These are phyloP conservation scores for Melanotaenia pygmaea DNA, from an alignment of 2,797 vertebrate genomes.

Conservation along the genomic window DNA sequence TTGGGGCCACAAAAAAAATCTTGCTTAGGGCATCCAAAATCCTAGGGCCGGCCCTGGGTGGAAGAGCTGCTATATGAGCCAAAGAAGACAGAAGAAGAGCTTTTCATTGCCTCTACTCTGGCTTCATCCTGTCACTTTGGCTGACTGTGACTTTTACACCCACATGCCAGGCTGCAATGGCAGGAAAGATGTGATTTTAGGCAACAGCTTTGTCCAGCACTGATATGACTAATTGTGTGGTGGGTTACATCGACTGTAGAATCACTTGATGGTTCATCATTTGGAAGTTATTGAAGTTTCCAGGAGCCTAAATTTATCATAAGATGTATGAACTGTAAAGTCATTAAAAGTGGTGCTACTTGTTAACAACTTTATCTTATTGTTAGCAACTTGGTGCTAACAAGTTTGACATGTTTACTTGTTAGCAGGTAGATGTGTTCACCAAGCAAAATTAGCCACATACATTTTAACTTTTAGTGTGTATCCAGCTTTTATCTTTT, in stretches of 20 bases:
- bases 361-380: not conserved
- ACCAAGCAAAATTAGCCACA: no score
- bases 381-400: no score
- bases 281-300: not conserved
- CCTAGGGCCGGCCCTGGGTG: no score
- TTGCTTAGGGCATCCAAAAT: no score
- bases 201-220: not conserved
- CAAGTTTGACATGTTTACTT: no score
- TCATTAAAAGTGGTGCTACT: not conserved
- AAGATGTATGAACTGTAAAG: not conserved
- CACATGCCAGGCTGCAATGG: not conserved
- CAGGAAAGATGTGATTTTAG: not conserved
- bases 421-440: no score
- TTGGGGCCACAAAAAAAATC: no score
- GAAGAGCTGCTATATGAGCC: constrained; percentile 17
- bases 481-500: no score
- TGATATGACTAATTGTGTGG: constrained; percentile 18
- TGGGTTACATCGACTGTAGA: not conserved
- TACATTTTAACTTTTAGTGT: no score
- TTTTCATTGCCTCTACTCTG: constrained; percentile 6
- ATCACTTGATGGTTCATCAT: not conserved
- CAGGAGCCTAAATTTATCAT: not conserved
- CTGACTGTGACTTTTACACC: constrained; percentile 4
- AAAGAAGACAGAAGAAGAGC: constrained; percentile 16
- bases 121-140: constrained; percentile 17